A percentile compares a stretch with the other conserved stretches of the same genome.
phyloP scores from a whole-genome alignment of 2,797 vertebrate species.

The Oreochromis grahami region DNA sequence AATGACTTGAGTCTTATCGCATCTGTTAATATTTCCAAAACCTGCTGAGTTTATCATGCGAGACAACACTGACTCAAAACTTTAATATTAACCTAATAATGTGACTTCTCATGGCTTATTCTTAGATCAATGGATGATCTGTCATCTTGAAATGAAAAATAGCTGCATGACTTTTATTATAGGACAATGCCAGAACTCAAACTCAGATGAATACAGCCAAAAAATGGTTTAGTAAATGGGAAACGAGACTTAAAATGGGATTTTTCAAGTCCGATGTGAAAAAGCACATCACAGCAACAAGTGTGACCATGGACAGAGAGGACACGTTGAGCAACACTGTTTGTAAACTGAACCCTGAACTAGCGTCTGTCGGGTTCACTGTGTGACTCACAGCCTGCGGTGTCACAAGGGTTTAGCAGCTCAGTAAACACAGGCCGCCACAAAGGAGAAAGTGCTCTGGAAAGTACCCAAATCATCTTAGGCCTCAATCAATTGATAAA shows the following conservation, averaged over 20 bases:
- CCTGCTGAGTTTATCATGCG: not conserved
- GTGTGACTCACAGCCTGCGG: conserved; percentile 56
- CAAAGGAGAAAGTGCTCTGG: conserved; percentile 64
- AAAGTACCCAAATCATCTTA: conserved; percentile 69
- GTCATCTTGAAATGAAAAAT: not conserved
- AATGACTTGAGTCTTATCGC: not conserved
- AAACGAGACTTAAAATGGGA: not conserved
- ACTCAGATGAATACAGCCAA: not conserved
- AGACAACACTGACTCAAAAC: not conserved
- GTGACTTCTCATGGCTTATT: not conserved
- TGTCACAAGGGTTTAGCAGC: conserved; percentile 29
- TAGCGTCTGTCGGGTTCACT: conserved; percentile 41
- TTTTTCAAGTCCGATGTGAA: not conserved
- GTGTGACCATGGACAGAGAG: conserved; percentile 21
- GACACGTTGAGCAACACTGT: conserved; percentile 65
- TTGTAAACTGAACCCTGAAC: conserved; percentile 68
- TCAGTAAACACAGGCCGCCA: conserved; percentile 47
- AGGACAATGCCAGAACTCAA: not conserved
- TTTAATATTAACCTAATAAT: not conserved
- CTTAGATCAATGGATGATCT: not conserved
- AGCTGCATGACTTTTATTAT: not conserved
- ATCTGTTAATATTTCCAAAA: not conserved
- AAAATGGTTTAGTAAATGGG: not conserved
- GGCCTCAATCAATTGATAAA: conserved; percentile 29
- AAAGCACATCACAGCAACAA: not conserved